Evolutionary conservation across 2,888 invertebrate species (phyloP).

Genomic region (Lithophane ornitopus): DNA sequence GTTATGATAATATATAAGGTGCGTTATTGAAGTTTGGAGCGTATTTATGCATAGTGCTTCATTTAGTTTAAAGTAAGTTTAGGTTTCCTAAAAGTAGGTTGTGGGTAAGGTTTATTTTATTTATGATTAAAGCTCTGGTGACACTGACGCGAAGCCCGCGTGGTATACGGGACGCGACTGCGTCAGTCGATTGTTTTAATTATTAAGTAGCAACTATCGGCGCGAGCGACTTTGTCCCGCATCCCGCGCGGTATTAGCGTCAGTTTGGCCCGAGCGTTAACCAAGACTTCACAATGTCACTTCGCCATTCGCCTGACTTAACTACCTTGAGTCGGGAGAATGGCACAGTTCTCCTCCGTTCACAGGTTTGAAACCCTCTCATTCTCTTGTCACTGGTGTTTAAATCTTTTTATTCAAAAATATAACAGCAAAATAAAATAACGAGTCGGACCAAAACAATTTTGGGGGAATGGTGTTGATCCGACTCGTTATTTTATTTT

Average conservation of each 20-base stretch:
- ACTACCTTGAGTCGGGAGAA: neutral
- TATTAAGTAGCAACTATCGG: neutral
- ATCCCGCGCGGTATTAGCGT: neutral
- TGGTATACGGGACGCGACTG: neutral
- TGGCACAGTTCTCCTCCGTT: neutral
- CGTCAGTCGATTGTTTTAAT: neutral
- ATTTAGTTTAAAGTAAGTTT: conserved; percentile 5
- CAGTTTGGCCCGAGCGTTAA: neutral
- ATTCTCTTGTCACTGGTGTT: neutral
- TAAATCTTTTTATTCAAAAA: neutral
- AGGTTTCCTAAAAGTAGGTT: neutral
- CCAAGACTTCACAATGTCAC: neutral
- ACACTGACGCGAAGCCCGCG: neutral
- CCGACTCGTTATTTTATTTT: neutral
- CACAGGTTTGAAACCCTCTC: neutral
- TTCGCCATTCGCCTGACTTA: no score
- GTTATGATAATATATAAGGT: conserved; percentile 22
- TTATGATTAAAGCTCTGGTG: neutral
- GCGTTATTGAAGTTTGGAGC: neutral
- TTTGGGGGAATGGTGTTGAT: no score
- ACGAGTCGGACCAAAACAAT: neutral
- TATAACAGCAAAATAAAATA: neutral
- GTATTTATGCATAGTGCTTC: conserved; percentile 16
- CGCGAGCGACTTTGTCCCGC: no score
- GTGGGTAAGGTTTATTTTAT: neutral